Percentiles rank a stretch among this genome's conserved stretches.
phyloP scores from a whole-genome alignment of 2,113 vertebrate species.

The Siniperca chuatsi region DNA sequence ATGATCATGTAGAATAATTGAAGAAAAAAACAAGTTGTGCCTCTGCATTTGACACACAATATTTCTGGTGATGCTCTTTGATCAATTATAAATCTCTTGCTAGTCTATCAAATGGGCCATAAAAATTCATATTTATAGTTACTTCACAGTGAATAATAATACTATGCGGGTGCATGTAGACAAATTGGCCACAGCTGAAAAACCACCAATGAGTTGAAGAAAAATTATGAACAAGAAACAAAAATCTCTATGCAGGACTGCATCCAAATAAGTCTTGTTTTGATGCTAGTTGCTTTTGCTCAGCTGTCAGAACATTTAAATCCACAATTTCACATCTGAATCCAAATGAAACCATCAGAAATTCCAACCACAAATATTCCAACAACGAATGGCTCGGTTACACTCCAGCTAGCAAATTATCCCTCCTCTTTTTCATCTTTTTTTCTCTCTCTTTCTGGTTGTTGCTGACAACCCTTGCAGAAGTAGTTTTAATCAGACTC shows the following conservation, averaged over 20 bases:
- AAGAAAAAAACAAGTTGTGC: background rate
- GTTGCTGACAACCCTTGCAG: conserved; percentile 14
- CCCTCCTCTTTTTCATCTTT: background rate
- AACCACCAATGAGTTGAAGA: background rate
- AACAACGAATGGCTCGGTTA: conserved; percentile 23
- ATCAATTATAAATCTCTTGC: conserved; percentile 5
- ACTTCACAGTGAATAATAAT: conserved; percentile 29
- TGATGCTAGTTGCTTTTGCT: conserved; percentile 22
- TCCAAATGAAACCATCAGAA: conserved; percentile 33
- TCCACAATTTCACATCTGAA: conserved; percentile 15
- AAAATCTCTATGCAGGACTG: background rate
- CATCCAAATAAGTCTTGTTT: conserved; percentile 15
- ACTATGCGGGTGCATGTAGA: background rate
- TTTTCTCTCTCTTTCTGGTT: conserved; percentile 3
- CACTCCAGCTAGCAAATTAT: conserved; percentile 34
- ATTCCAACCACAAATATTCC: conserved; percentile 26
- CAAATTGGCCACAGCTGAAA: conserved; percentile 17
- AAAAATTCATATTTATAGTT: conserved; percentile 32
- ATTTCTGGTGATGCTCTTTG: background rate
- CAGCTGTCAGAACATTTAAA: conserved; percentile 12
- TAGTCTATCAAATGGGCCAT: background rate
- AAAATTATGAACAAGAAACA: background rate
- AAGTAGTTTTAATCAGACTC: conserved; percentile 49
- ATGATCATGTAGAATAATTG: background rate
- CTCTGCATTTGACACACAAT: background rate